Conservation (phyloP, 2,113 vertebrate genomes). For the Aphyosemion australe region DNA sequence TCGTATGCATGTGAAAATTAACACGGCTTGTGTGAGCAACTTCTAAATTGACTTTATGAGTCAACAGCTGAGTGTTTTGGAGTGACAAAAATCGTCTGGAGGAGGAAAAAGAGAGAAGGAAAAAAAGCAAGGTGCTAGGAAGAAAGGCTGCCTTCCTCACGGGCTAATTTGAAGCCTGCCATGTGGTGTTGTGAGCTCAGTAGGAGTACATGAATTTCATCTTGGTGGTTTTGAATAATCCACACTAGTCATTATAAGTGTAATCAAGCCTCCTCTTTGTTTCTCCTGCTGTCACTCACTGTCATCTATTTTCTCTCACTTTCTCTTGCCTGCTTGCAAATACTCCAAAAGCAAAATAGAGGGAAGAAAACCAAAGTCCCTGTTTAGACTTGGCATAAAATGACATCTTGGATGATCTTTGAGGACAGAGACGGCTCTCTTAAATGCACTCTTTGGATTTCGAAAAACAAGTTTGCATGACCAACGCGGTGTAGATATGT, state of each 20-base stretch:
- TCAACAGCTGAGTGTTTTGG: constrained; percentile 48
- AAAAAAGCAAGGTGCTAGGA: constrained; percentile 23
- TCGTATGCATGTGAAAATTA: constrained; percentile 22
- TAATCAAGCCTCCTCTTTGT: constrained; percentile 59
- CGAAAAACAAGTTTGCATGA: neutral
- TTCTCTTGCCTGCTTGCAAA: constrained; percentile 22
- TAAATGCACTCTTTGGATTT: neutral
- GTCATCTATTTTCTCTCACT: constrained; percentile 32
- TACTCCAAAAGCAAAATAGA: constrained; percentile 13
- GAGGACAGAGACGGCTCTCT: neutral
- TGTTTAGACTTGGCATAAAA: constrained; percentile 11
- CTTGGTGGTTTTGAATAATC: constrained; percentile 67
- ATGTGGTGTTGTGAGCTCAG: constrained; percentile 52
- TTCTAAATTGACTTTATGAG: constrained; percentile 65
- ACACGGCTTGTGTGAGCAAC: constrained; percentile 33
- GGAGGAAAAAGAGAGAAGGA: constrained; percentile 18
- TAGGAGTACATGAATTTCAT: constrained; percentile 63
- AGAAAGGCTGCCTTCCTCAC: constrained; percentile 38
- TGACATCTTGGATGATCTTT: neutral
- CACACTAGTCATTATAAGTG: constrained; percentile 63
- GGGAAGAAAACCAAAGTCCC: constrained; percentile 9
- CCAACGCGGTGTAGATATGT: neutral
- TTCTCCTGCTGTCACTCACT: constrained; percentile 57
- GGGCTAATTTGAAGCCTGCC: constrained; percentile 59
- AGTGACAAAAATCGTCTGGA: constrained; percentile 56